These are phyloP conservation scores for Hydrozoanthus gracilis DNA, from an alignment of 92 coral and sea anemone species.

Conservation along the genomic window DNA sequence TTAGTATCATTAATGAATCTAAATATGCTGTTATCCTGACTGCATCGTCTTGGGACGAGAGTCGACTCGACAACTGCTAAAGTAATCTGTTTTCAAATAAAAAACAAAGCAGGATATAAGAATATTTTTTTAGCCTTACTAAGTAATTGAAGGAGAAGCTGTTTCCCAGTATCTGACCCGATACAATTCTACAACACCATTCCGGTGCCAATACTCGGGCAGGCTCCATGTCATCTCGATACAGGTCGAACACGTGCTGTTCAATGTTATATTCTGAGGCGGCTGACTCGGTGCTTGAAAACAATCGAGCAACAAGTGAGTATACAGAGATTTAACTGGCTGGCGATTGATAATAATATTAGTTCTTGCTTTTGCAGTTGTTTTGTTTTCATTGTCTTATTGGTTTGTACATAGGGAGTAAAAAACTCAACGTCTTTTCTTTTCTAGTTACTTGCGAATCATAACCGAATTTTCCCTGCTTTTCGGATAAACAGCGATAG, in stretches of 20 bases:
- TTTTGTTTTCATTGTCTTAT: too few species aligned
- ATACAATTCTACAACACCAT: constrained; percentile 60
- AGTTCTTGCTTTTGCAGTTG: too few species aligned
- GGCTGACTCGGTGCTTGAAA: constrained; percentile 57
- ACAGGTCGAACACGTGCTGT: constrained; percentile 69
- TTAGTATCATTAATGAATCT: too few species aligned
- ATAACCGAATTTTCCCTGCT: too few species aligned
- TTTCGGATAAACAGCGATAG: too few species aligned
- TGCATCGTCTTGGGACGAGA: neutral
- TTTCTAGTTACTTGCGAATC: too few species aligned
- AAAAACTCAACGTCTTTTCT: too few species aligned
- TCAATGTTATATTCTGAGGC: constrained; percentile 45
- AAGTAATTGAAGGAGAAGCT: constrained; percentile 32
- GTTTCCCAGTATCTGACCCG: constrained; percentile 56
- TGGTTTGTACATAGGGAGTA: too few species aligned
- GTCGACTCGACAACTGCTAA: neutral
- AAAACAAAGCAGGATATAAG: neutral
- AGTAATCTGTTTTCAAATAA: neutral
- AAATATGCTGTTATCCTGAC: too few species aligned
- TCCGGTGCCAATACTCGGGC: constrained; percentile 46
- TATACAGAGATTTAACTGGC: too few species aligned
- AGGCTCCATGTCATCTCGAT: constrained; percentile 58
- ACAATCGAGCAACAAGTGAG: neutral
- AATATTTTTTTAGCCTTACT: neutral
- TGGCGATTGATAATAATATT: too few species aligned